These are phyloP conservation scores for Galerucella pusilla DNA, from an alignment of 2,888 invertebrate genomes.

Conservation along the genomic window DNA sequence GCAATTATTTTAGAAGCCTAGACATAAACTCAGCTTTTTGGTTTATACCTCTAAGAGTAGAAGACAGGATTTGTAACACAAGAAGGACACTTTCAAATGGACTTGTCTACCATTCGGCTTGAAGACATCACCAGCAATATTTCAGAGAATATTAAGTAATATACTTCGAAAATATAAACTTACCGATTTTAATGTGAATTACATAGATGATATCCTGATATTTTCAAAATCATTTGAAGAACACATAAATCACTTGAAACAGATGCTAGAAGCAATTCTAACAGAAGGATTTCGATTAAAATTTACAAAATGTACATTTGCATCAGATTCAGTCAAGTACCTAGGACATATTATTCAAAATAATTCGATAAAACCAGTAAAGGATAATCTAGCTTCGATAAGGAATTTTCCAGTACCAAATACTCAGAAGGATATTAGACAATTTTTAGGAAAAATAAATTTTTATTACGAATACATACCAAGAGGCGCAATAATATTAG, in stretches of 20 bases:
- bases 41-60: slow-evolving; percentile 14
- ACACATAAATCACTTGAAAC: no score
- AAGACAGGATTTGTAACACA: slow-evolving; percentile 27
- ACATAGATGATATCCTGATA: neutral
- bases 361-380: neutral
- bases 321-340: slow-evolving; percentile 8
- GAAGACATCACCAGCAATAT: no score
- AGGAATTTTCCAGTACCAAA: neutral
- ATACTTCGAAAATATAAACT: no score
- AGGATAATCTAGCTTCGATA: neutral
- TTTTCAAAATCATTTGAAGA: no score
- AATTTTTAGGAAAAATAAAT: slow-evolving; percentile 12
- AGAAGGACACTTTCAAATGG: slow-evolving; percentile 27
- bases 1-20: neutral
- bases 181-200: no score
- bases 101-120: neutral
- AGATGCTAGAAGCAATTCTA: no score
- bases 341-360: slow-evolving; percentile 16
- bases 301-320: no score
- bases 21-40: slow-evolving; percentile 31
- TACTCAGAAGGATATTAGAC: neutral
- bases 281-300: no score
- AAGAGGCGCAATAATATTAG: neutral
- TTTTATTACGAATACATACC: slow-evolving; percentile 5
- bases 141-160: no score